Evolutionary conservation across 2,113 vertebrate species (phyloP).

Genomic region (Amazona guildingii): DNA sequence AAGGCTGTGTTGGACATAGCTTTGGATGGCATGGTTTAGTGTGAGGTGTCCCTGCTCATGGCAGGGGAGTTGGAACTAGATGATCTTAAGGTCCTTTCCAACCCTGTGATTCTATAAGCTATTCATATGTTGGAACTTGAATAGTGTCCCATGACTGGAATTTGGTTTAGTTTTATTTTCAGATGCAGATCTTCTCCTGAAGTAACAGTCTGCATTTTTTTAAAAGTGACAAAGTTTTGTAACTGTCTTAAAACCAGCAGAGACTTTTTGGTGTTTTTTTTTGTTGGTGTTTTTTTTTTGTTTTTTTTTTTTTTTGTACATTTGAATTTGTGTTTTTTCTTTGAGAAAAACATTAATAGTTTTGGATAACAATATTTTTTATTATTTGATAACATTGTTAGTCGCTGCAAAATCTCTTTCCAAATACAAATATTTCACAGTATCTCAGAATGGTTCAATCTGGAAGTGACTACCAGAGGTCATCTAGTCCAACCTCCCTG

Average conservation of each 20-base stretch:
- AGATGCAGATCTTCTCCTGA: not conserved
- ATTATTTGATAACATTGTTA: not conserved
- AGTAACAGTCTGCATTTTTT: rapidly evolving
- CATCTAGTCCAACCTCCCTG: not conserved
- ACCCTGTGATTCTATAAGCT: not conserved
- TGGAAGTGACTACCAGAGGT: not conserved
- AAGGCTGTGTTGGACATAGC: too few relatives aligned
- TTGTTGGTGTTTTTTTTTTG: not conserved
- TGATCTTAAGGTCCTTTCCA: too few relatives aligned
- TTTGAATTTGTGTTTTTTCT: not conserved
- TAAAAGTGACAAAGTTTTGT: rapidly evolving
- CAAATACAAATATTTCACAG: not conserved
- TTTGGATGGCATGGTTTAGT: too few relatives aligned
- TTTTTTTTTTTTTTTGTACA: not conserved
- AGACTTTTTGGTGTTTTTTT: rapidly evolving
- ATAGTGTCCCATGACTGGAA: not conserved
- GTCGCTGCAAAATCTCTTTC: not conserved
- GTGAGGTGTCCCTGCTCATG: too few relatives aligned
- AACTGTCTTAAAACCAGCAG: not conserved
- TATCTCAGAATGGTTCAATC: not conserved
- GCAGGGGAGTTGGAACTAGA: too few relatives aligned
- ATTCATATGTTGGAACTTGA: not conserved
- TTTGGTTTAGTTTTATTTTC: not conserved
- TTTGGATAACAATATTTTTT: not conserved
- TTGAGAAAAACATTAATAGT: not conserved